Conservation (phyloP, 2,797 vertebrate species). For the Geotrypetes seraphini region DNA sequence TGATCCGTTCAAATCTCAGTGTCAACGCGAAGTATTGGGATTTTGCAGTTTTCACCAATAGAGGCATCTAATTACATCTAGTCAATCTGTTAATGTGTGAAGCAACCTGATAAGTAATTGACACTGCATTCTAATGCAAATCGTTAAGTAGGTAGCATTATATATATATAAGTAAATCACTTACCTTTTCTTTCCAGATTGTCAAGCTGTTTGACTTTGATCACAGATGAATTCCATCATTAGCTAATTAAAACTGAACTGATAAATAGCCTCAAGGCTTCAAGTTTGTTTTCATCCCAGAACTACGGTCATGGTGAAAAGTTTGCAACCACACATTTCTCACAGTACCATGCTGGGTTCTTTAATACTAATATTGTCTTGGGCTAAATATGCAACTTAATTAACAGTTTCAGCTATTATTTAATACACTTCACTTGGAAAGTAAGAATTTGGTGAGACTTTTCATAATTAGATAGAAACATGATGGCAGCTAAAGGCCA, state of each 20-base stretch:
- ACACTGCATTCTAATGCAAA: constrained; percentile 29
- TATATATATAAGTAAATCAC: constrained; percentile 40
- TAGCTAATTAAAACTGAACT: constrained; percentile 35
- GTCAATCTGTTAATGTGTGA: constrained; percentile 33
- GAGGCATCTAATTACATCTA: constrained; percentile 29
- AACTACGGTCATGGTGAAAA: too few relatives aligned
- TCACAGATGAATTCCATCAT: constrained; percentile 39
- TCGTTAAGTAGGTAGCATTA: constrained; percentile 35
- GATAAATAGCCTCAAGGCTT: constrained; percentile 22
- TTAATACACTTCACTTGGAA: too few relatives aligned
- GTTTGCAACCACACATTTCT: too few relatives aligned
- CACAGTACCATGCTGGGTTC: too few relatives aligned
- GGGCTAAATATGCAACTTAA: too few relatives aligned
- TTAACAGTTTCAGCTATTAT: too few relatives aligned
- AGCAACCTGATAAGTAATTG: constrained; percentile 38
- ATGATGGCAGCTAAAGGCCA: too few relatives aligned
- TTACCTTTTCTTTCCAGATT: constrained; percentile 30
- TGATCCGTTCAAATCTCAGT: too few relatives aligned
- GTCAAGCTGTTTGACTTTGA: constrained; percentile 40
- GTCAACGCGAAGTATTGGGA: too few relatives aligned
- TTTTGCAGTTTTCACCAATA: constrained; percentile 4
- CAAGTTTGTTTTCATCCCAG: not conserved
- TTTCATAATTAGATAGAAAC: too few relatives aligned
- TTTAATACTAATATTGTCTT: too few relatives aligned
- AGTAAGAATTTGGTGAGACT: too few relatives aligned